These are phyloP conservation scores for Teleogryllus oceanicus DNA, from an alignment of 2,888 invertebrate genomes.

Conservation along the genomic window DNA sequence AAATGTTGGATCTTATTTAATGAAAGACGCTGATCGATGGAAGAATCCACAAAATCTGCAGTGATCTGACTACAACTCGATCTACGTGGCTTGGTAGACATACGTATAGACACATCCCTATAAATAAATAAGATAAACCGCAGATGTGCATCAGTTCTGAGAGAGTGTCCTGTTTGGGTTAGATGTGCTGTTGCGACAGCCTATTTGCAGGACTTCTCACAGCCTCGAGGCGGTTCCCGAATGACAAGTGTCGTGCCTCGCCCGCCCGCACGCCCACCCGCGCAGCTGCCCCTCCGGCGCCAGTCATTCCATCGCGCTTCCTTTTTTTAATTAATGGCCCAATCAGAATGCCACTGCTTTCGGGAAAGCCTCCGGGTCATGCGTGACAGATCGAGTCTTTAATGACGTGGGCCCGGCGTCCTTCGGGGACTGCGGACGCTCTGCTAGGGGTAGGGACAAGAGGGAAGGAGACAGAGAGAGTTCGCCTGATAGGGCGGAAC, in stretches of 20 bases:
- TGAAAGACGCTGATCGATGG: too few relatives aligned
- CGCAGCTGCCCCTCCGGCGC: neutral
- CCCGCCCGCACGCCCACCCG: neutral
- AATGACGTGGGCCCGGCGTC: neutral
- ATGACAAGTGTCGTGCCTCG: slow-evolving; percentile 3
- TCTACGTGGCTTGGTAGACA: too few relatives aligned
- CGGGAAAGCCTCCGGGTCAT: neutral
- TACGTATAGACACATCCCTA: too few relatives aligned
- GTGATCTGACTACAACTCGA: too few relatives aligned
- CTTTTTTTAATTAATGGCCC: slow-evolving; percentile 18
- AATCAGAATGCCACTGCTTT: neutral
- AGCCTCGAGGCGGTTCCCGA: neutral
- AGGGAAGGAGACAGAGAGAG: neutral
- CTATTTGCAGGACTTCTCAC: neutral
- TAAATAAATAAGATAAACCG: too few relatives aligned
- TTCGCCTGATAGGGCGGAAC: neutral
- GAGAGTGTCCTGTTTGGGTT: too few relatives aligned
- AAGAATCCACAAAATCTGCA: too few relatives aligned
- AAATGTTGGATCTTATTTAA: too few relatives aligned
- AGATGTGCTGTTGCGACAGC: too few relatives aligned
- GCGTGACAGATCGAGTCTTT: slow-evolving; percentile 18
- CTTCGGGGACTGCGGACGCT: neutral
- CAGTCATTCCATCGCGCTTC: neutral
- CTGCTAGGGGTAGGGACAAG: neutral
- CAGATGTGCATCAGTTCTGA: too few relatives aligned